Evolutionary conservation across 2,113 vertebrate genomes (phyloP).

Genomic region (Hippocampus zosterae): DNA sequence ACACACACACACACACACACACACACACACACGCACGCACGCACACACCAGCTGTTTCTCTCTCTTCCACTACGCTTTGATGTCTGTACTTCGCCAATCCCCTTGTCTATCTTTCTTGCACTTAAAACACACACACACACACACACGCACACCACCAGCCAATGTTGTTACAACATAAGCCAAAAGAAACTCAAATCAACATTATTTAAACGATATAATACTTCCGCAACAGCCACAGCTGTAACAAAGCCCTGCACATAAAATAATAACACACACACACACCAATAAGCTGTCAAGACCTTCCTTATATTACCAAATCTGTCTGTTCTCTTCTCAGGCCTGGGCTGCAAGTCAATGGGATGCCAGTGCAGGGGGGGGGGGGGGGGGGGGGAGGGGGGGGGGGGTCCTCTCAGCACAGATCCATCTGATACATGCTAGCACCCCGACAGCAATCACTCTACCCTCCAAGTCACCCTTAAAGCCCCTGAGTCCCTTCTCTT

Average conservation of each 20-base stretch:
- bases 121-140: constrained; percentile 15
- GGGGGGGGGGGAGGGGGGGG: constrained; percentile 29
- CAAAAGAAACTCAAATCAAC: no score
- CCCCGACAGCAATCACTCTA: constrained; percentile 29
- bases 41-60: constrained; percentile 63
- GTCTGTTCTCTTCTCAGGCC: constrained; percentile 53
- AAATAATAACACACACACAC: background rate
- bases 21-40: constrained; percentile 41
- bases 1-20: constrained; percentile 37
- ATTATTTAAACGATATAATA: no score
- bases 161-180: no score
- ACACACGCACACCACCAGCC: background rate
- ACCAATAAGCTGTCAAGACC: constrained; percentile 58
- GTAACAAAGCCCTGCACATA: no score
- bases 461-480: constrained; percentile 39
- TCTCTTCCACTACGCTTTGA: constrained; percentile 53
- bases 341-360: constrained; percentile 55
- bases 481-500: constrained; percentile 17
- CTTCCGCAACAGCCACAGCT: no score
- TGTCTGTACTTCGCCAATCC: constrained; percentile 44
- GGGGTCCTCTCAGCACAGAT: constrained; percentile 51
- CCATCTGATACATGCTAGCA: constrained; percentile 61
- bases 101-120: constrained; percentile 5
- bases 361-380: constrained; percentile 48
- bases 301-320: constrained; percentile 59